phyloP scores from a whole-genome alignment of 1,140 invertebrate genomes.

The Magallana ariakensis region DNA sequence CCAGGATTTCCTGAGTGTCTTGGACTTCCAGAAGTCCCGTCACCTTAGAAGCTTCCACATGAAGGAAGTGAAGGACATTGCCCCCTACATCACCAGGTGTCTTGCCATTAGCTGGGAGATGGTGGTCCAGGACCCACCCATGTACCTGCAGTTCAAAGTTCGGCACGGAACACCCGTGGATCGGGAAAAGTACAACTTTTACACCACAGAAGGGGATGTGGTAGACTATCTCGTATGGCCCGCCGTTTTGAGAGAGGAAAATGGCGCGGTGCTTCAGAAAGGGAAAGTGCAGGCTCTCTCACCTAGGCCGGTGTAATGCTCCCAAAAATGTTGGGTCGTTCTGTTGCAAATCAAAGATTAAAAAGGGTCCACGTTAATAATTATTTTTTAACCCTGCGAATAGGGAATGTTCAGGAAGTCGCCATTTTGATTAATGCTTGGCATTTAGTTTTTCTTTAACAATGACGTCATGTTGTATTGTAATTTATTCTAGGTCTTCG shows the following conservation, averaged over 20 bases:
- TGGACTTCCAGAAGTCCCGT: slow-evolving; percentile 58
- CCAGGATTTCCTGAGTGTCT: slow-evolving; percentile 55
- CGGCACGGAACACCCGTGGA: slow-evolving; percentile 51
- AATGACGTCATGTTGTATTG: too few relatives aligned
- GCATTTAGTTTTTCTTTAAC: too few relatives aligned
- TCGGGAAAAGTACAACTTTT: slow-evolving; percentile 48
- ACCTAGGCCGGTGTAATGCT: not conserved
- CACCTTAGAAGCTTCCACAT: slow-evolving; percentile 54
- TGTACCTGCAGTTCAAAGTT: slow-evolving; percentile 59
- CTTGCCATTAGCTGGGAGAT: slow-evolving; percentile 59
- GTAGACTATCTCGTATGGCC: slow-evolving; percentile 58
- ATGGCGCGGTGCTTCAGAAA: slow-evolving; percentile 55
- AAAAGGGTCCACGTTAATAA: not conserved
- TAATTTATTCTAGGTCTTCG: too few relatives aligned
- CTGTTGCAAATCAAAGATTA: not conserved
- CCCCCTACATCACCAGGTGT: slow-evolving; percentile 54
- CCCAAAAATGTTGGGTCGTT: not conserved
- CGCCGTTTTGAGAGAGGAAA: slow-evolving; percentile 52
- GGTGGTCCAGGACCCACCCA: slow-evolving; percentile 57
- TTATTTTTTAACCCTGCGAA: not conserved
- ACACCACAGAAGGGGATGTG: slow-evolving; percentile 42
- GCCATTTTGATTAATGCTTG: too few relatives aligned
- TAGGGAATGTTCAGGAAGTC: too few relatives aligned
- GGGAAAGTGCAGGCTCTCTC: slow-evolving; percentile 51
- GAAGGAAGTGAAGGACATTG: slow-evolving; percentile 54